These are phyloP conservation scores for Sarcophaga bullata DNA, from an alignment of 1,140 invertebrate genomes.

Conservation along the genomic window DNA sequence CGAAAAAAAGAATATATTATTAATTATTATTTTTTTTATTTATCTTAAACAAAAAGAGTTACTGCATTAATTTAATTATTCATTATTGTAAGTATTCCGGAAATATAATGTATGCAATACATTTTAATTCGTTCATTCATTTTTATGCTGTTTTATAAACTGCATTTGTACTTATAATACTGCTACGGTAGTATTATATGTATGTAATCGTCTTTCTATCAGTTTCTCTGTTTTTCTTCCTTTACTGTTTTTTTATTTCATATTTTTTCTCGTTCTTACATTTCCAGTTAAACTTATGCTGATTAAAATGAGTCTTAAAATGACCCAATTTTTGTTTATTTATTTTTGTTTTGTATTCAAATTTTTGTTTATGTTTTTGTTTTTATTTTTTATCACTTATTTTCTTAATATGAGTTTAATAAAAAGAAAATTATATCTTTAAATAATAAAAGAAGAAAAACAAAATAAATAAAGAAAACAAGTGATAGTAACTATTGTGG, in stretches of 20 bases:
- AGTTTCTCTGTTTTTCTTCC: not conserved
- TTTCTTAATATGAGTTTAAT: not conserved
- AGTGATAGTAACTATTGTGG: too few species aligned
- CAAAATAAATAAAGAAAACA: too few species aligned
- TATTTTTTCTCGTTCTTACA: too few species aligned
- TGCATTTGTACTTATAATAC: too few species aligned
- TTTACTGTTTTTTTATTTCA: not conserved
- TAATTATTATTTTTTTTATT: not conserved
- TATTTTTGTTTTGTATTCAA: conserved; percentile 24
- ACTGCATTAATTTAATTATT: too few species aligned
- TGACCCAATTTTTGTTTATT: conserved; percentile 14
- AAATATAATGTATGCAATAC: not conserved
- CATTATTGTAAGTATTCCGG: conserved; percentile 8
- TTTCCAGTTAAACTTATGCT: conserved; percentile 1
- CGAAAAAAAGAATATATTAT: not conserved
- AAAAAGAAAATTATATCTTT: not conserved
- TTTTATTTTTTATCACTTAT: not conserved
- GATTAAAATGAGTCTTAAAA: not conserved
- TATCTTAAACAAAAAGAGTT: not conserved
- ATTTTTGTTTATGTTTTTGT: not conserved
- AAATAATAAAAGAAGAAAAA: too few species aligned
- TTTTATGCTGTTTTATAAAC: not conserved
- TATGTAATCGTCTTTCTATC: not conserved
- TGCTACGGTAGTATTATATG: too few species aligned
- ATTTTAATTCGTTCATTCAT: not conserved